Evolutionary conservation across 2,797 vertebrate genomes (phyloP).

Genomic region (Phaenicophaeus curvirostris): DNA sequence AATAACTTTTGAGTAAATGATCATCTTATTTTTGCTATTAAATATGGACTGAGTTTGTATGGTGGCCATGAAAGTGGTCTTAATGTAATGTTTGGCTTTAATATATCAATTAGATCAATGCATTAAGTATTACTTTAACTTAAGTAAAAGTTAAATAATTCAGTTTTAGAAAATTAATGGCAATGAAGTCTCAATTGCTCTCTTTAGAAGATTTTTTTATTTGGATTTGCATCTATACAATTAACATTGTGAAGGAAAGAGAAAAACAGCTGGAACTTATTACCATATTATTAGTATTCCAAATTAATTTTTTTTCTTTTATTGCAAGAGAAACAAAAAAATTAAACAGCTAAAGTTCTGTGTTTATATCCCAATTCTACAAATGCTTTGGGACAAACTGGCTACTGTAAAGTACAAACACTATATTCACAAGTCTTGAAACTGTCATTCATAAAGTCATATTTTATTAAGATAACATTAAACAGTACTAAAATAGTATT

Average conservation of each 20-base stretch:
- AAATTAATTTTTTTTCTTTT: neutral
- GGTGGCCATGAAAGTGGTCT: slow-evolving; percentile 10
- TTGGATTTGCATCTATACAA: neutral
- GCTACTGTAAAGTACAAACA: neutral
- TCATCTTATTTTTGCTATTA: neutral
- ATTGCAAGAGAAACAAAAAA: neutral
- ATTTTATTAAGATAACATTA: neutral
- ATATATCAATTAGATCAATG: slow-evolving; percentile 47
- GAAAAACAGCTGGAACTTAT: neutral
- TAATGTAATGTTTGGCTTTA: slow-evolving; percentile 30
- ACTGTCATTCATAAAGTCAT: neutral
- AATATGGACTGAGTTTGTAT: neutral
- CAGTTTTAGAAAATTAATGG: neutral
- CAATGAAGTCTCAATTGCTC: neutral
- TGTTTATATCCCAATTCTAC: neutral
- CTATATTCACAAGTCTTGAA: neutral
- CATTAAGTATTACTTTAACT: slow-evolving; percentile 13
- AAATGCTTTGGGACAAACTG: neutral
- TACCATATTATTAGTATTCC: neutral
- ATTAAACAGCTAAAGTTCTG: neutral
- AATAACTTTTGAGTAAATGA: slow-evolving; percentile 44
- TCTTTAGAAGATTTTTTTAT: neutral
- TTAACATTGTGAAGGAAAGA: neutral
- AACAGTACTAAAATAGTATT: neutral
- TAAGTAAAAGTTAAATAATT: slow-evolving; percentile 3